A percentile compares a stretch with the other conserved stretches of the same genome.
Evolutionary conservation across 2,797 vertebrate genomes (phyloP).

Genomic region (Periophthalmus magnuspinnatus): DNA sequence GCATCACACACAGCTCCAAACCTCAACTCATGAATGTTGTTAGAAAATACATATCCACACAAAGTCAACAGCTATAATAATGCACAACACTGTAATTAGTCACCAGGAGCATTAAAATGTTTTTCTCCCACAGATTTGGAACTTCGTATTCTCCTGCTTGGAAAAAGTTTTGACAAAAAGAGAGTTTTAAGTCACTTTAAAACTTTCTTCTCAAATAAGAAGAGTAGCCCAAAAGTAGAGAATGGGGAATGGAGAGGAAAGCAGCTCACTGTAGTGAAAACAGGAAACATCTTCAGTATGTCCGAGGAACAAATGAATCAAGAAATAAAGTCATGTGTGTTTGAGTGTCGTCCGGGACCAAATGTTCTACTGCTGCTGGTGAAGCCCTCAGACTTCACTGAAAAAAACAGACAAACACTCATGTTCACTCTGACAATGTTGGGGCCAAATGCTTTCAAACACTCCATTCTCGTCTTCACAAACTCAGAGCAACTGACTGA

Average conservation of each 20-base stretch:
- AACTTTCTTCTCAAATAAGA: too few species aligned
- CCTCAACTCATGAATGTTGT: too few species aligned
- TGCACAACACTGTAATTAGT: too few species aligned
- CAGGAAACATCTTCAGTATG: background rate
- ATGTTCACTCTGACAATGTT: slow-evolving; percentile 31
- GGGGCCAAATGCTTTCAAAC: slow-evolving; percentile 20
- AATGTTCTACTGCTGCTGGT: slow-evolving; percentile 42
- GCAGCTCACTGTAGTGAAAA: background rate
- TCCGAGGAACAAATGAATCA: background rate
- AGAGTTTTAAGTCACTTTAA: too few species aligned
- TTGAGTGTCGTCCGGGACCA: slow-evolving; percentile 31
- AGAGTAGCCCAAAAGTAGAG: background rate
- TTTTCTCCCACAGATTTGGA: too few species aligned
- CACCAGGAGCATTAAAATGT: too few species aligned
- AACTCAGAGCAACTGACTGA: accelerated
- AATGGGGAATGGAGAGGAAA: background rate
- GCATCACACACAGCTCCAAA: too few species aligned
- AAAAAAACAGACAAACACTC: slow-evolving; percentile 19
- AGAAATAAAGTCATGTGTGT: slow-evolving; percentile 21
- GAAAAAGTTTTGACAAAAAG: too few species aligned
- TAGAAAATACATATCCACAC: too few species aligned
- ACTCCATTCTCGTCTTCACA: slow-evolving; percentile 25
- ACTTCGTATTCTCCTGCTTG: too few species aligned
- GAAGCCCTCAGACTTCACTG: slow-evolving; percentile 29
- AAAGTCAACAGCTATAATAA: too few species aligned